Evolutionary conservation across 2,797 vertebrate species (phyloP).

Genomic region (Staurois parvus): DNA sequence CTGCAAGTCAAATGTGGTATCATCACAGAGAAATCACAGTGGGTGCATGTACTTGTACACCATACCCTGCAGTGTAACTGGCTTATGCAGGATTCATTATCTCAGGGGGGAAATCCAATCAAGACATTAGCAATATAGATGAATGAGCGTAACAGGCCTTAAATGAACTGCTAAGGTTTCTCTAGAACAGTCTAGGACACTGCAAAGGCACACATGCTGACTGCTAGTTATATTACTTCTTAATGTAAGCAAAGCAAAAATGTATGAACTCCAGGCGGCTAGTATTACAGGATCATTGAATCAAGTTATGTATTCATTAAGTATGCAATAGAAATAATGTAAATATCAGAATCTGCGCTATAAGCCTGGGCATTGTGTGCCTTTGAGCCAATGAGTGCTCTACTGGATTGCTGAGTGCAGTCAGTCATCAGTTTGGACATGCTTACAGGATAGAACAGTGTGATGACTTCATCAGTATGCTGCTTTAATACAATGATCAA

Average conservation of each 20-base stretch:
- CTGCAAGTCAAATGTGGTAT: neutral
- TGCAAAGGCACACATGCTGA: neutral
- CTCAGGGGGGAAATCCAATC: constrained; percentile 55
- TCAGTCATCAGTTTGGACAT: no score
- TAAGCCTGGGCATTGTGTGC: no score
- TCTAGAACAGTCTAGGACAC: neutral
- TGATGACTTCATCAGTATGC: no score
- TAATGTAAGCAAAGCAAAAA: neutral
- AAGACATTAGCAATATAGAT: constrained; percentile 49
- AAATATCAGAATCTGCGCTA: neutral
- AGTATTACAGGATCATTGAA: neutral
- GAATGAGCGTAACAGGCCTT: constrained; percentile 18
- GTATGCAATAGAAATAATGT: neutral
- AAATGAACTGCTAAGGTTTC: constrained; percentile 11
- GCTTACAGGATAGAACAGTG: no score
- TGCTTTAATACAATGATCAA: no score
- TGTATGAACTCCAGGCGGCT: neutral
- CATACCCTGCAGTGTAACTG: constrained; percentile 31
- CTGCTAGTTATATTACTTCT: neutral
- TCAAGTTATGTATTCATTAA: neutral
- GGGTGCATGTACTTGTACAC: neutral
- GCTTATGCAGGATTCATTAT: constrained; percentile 45
- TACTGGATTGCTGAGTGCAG: no score
- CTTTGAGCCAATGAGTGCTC: no score
- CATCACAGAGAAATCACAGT: neutral